A percentile compares a stretch with the other conserved stretches of the same genome.
Evolutionary conservation across 2,797 vertebrate species (phyloP).

Genomic region (Characodon lateralis): DNA sequence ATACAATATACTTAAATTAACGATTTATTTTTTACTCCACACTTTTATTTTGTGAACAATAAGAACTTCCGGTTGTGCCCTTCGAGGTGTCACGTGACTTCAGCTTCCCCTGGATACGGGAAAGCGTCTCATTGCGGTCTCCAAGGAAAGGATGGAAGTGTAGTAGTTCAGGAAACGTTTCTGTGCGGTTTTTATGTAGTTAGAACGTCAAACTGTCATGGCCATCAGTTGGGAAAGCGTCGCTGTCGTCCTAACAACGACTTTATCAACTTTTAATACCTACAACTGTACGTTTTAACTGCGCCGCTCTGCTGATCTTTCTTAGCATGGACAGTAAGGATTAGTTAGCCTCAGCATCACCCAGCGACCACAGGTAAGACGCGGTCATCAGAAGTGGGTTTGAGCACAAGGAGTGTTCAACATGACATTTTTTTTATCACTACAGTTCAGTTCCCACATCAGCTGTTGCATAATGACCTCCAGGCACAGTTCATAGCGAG

Average conservation of each 20-base stretch:
- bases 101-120: slow-evolving; percentile 67
- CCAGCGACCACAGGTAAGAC: slow-evolving; percentile 65
- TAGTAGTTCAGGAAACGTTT: slow-evolving; percentile 17
- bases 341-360: slow-evolving; percentile 62
- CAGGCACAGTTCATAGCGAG: slow-evolving; percentile 40
- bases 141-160: slow-evolving; percentile 46
- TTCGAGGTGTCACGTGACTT: slow-evolving; percentile 60
- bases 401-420: not conserved
- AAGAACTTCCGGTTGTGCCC: slow-evolving; percentile 14
- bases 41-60: slow-evolving; percentile 64
- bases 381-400: not conserved
- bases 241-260: slow-evolving; percentile 4
- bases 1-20: not conserved
- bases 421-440: not conserved
- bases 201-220: slow-evolving; percentile 31
- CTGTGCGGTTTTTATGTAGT: slow-evolving; percentile 16
- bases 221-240: slow-evolving; percentile 6
- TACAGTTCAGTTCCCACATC: not conserved
- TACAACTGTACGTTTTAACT: slow-evolving; percentile 9
- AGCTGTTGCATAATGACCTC: slow-evolving; percentile 30
- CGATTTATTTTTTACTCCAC: not conserved
- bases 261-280: slow-evolving; percentile 7
- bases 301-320: slow-evolving; percentile 24
- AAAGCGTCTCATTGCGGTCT: slow-evolving; percentile 74
- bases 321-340: slow-evolving; percentile 62